Evolutionary conservation across 2,113 vertebrate genomes (phyloP).

Genomic region (Columba janthina): DNA sequence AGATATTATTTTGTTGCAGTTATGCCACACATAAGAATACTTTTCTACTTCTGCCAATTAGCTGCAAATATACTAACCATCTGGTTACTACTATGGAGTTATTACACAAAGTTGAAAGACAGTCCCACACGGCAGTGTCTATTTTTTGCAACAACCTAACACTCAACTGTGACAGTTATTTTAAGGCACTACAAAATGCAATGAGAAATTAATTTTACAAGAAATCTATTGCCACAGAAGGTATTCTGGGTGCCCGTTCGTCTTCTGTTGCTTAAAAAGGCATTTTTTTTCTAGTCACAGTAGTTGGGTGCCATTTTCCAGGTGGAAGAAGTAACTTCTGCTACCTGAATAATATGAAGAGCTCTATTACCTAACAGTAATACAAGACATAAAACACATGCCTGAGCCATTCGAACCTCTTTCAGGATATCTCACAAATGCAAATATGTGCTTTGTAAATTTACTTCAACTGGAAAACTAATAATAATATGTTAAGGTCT

Average conservation of each 20-base stretch:
- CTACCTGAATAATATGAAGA: not conserved
- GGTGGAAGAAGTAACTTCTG: not conserved
- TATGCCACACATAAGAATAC: not conserved
- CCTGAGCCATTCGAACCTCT: not conserved
- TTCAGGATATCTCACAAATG: not conserved
- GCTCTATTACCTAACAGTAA: not conserved
- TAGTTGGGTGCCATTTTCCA: not conserved
- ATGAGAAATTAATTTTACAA: not conserved
- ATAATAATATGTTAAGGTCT: not conserved
- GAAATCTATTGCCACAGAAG: not conserved
- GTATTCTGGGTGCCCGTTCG: not conserved
- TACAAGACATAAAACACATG: not conserved
- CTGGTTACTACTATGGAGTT: not conserved
- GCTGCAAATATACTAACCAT: conserved; percentile 4
- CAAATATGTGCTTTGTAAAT: not conserved
- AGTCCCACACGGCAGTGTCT: not conserved
- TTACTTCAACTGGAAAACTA: not conserved
- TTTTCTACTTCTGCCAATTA: not conserved
- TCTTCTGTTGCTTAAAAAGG: not conserved
- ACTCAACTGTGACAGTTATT: not conserved
- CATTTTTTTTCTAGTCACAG: not conserved
- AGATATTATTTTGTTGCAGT: not conserved
- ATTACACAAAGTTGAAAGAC: not conserved
- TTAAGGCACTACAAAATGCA: not conserved
- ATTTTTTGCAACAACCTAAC: not conserved